Evolutionary conservation across 2,888 invertebrate species (phyloP).

Genomic region (Metopia argyrocephala): DNA sequence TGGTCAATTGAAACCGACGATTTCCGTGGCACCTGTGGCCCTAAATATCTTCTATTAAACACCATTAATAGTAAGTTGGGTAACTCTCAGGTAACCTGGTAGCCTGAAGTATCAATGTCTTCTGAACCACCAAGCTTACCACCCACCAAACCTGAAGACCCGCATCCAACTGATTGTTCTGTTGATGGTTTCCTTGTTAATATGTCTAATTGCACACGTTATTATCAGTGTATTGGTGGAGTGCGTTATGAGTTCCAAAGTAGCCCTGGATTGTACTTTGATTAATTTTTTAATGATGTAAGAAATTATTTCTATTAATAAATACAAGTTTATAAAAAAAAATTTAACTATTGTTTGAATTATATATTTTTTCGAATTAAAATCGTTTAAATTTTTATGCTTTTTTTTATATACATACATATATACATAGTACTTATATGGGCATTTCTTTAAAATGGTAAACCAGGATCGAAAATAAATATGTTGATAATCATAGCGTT

Average conservation of each 20-base stretch:
- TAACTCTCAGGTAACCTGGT: background rate
- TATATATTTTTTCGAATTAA: background rate
- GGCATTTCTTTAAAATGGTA: no score
- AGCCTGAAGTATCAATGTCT: no score
- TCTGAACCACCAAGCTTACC: no score
- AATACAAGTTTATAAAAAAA: no score
- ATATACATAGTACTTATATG: no score
- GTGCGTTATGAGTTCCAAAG: slow-evolving; percentile 22
- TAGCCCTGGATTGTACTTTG: slow-evolving; percentile 23
- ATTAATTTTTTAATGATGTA: no score
- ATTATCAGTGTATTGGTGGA: slow-evolving; percentile 21
- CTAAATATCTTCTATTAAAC: slow-evolving; percentile 81
- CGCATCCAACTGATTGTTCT: background rate
- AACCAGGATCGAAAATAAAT: no score
- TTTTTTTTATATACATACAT: slow-evolving; percentile 6
- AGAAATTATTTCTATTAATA: no score
- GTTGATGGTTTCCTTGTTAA: slow-evolving; percentile 7
- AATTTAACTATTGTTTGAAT: background rate
- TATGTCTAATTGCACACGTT: slow-evolving; percentile 17
- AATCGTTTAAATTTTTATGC: slow-evolving; percentile 6
- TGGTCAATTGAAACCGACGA: no score
- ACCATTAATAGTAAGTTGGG: slow-evolving; percentile 34
- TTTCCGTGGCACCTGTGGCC: slow-evolving; percentile 88
- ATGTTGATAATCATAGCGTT: no score
- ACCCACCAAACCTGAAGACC: no score